A percentile compares a stretch with the other conserved stretches of the same genome.
phyloP scores from a whole-genome alignment of 2,888 invertebrate species.

The Torymus auratus region DNA sequence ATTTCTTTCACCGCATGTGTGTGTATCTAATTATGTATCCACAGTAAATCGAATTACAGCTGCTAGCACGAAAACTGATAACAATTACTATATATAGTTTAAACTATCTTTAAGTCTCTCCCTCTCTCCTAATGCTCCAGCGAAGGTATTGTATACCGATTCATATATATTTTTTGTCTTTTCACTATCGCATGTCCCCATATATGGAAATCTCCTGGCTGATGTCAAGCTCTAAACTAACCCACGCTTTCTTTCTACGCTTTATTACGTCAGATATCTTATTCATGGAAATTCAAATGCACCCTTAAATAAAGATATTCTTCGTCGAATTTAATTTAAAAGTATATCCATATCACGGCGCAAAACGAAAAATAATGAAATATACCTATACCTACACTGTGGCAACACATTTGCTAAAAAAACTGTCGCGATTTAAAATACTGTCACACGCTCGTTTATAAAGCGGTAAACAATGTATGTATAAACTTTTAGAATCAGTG shows the following conservation, averaged over 20 bases:
- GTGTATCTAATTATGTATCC: slow-evolving; percentile 2
- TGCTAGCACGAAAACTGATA: slow-evolving; percentile 15
- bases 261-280: background rate
- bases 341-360: background rate
- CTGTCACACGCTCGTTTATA: no score
- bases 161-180: slow-evolving; percentile 40
- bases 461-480: no score
- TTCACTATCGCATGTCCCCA: slow-evolving; percentile 10
- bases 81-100: slow-evolving; percentile 53
- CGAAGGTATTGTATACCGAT: slow-evolving; percentile 37
- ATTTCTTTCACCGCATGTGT: slow-evolving; percentile 23
- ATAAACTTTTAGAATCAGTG: no score
- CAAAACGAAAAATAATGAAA: background rate
- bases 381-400: no score
- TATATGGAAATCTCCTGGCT: slow-evolving; percentile 22
- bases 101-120: background rate
- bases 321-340: background rate
- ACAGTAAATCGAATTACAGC: slow-evolving; percentile 50
- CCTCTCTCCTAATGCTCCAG: slow-evolving; percentile 14
- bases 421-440: no score
- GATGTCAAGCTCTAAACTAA: slow-evolving; percentile 27
- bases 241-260: background rate
- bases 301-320: no score
- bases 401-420: no score
- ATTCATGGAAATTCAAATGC: slow-evolving; percentile 22